phyloP scores from a whole-genome alignment of 2,113 vertebrate species.

The Oreotrochilus melanogaster region DNA sequence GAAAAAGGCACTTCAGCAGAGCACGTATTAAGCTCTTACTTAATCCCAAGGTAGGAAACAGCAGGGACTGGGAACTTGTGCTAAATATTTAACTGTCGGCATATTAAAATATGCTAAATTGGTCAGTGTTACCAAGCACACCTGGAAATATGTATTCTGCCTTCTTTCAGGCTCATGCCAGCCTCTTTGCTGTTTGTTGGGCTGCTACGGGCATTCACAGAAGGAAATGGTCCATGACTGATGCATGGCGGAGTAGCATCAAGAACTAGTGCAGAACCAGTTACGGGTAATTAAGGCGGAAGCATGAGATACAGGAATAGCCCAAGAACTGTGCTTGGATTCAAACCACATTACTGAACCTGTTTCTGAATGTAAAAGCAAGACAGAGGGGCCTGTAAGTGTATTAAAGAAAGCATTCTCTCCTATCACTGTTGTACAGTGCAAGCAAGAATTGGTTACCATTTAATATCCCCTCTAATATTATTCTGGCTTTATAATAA shows the following conservation, averaged over 20 bases:
- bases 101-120: not conserved
- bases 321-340: not conserved
- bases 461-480: not conserved
- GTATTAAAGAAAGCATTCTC: not conserved
- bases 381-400: not conserved
- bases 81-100: not conserved
- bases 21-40: constrained; percentile 32
- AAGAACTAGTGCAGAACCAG: not conserved
- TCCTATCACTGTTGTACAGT: not conserved
- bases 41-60: constrained; percentile 14
- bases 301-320: not conserved
- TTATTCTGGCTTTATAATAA: not conserved
- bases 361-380: not conserved
- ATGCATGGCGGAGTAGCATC: not conserved
- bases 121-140: not conserved
- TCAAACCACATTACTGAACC: constrained; percentile 8
- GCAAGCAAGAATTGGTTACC: not conserved
- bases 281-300: not conserved
- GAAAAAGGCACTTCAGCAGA: constrained; percentile 60
- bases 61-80: not conserved
- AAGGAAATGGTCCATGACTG: not conserved
- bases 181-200: not conserved
- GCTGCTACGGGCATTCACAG: not conserved
- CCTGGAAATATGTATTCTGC: not conserved
- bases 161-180: not conserved